These are phyloP conservation scores for Bubo bubo DNA, from an alignment of 2,113 vertebrate species.

Conservation along the genomic window DNA sequence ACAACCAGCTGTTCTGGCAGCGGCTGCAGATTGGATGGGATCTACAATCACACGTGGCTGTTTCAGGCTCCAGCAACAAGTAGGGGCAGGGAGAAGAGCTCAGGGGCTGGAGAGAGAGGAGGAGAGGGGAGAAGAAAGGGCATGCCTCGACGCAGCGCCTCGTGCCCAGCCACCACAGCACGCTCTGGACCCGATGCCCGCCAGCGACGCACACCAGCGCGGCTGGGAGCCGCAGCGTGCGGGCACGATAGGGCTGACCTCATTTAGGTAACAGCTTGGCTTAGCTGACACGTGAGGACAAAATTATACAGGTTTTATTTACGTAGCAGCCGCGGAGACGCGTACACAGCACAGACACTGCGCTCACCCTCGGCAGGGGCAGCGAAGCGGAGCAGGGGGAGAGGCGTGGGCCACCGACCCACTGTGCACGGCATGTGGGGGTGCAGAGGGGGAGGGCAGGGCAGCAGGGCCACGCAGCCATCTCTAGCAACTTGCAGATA, in stretches of 20 bases:
- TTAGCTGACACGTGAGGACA: not conserved
- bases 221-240: not conserved
- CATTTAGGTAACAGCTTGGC: not conserved
- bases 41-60: not conserved
- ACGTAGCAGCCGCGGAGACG: not conserved
- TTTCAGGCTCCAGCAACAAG: not conserved
- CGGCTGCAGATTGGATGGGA: not conserved
- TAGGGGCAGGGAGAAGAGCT: not conserved
- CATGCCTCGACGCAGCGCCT: not conserved
- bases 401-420: not conserved
- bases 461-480: not conserved
- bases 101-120: not conserved
- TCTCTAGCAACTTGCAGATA: not conserved
- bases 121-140: not conserved
- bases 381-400: not conserved
- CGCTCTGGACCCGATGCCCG: accelerated
- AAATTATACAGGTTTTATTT: not conserved
- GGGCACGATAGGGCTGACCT: accelerated
- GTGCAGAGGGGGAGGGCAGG: not conserved
- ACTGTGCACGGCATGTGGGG: accelerated
- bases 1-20: not conserved
- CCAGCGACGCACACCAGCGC: accelerated
- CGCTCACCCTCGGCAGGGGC: not conserved
- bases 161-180: not conserved
- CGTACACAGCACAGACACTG: not conserved